phyloP scores from a whole-genome alignment of 2,113 vertebrate genomes.

The Asarcornis scutulata region DNA sequence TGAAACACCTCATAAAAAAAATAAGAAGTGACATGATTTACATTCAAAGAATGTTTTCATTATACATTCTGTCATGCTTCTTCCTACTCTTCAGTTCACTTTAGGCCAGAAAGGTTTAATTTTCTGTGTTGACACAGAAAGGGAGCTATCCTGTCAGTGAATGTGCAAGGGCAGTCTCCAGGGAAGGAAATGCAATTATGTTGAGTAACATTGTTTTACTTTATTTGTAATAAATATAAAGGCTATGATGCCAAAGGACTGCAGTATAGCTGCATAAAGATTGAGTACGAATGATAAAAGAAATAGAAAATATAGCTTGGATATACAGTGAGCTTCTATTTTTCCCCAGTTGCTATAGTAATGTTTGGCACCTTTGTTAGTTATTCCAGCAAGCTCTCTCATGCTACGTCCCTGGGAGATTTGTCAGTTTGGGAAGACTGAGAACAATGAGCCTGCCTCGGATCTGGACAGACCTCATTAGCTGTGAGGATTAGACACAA shows the following conservation, averaged over 20 bases:
- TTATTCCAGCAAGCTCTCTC: background rate
- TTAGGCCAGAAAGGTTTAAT: constrained; percentile 28
- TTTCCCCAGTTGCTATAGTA: constrained; percentile 38
- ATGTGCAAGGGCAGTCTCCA: background rate
- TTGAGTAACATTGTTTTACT: background rate
- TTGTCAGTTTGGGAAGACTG: constrained; percentile 8
- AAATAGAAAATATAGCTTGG: background rate
- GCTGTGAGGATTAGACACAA: background rate
- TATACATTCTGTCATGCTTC: background rate
- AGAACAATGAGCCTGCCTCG: background rate
- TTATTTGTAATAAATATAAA: constrained; percentile 22
- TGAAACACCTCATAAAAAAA: background rate
- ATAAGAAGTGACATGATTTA: background rate
- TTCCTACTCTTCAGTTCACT: constrained; percentile 12
- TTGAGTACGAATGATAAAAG: background rate
- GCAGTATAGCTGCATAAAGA: background rate
- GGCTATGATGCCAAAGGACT: background rate
- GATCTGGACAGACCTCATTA: background rate
- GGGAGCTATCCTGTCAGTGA: background rate
- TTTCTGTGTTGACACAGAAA: constrained; percentile 20
- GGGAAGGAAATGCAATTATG: background rate
- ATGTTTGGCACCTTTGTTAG: constrained; percentile 27
- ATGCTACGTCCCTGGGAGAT: background rate
- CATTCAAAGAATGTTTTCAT: background rate
- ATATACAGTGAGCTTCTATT: background rate